Evolutionary conservation across 2,113 vertebrate genomes (phyloP), one percentile per base, ranked within the genome.

Genomic region (Gorilla gorilla): DNA sequence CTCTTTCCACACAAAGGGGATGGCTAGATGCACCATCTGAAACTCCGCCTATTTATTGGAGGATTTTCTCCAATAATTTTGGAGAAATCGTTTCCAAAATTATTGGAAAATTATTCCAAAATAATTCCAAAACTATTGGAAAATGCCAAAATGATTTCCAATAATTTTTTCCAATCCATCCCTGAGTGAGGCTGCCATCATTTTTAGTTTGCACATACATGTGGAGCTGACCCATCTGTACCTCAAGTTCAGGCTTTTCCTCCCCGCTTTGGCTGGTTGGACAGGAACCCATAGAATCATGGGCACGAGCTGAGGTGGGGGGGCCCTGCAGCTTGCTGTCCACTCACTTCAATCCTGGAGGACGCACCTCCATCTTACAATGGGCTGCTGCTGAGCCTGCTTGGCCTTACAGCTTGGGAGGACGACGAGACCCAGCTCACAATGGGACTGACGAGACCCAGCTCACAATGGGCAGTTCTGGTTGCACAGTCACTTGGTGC

Each of bases 301-400:
- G 23, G 17, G 38, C 4, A 0, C 9, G 11, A 72, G 35, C 17
- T 68, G 66, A 52, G 16, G 48, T 14, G 11, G 27, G 32, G 27
- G 32, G 2, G 20, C 7, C 66, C 76, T 72, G 75, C 22, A 16
- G 32, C 59, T 85, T 85, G 40, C 11, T 6, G 3, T n/a, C 61
- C 3, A 1, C 23, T 12, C n/a, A 8, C 38, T 70, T 88, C 73
- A 14, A 14, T 38, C 43, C 45, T 20, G 22, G 16, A 13, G 64
- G 3, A 14, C 30, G 30, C 52, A 11, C 48, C 45, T 75, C 64
- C 20, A 4, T 0, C 3, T 27, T 11, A 40, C 4, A 10, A 18
- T 9, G 8, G 4, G 0, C 30, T 2, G 8, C 2, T 6, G 16
- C 73, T 18, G 32, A 32, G 27, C n/a, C 16, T 27, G 57, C 48